Evolutionary conservation across 2,113 vertebrate species (phyloP).

Genomic region (Leptocoma aspasia): DNA sequence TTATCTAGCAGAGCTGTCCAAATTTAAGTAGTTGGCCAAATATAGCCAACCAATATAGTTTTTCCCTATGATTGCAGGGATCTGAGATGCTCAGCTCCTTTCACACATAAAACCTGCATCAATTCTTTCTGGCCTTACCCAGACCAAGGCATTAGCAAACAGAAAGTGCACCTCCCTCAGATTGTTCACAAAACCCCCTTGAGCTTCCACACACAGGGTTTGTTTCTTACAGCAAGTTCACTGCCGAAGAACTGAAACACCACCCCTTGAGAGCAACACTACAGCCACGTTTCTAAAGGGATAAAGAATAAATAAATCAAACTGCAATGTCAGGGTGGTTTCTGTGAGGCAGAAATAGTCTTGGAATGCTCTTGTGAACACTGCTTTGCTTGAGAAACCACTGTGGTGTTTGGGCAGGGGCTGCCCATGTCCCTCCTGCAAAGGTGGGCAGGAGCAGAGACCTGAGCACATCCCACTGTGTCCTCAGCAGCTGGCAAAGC

Average conservation of each 20-base stretch:
- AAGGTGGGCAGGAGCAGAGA: not conserved
- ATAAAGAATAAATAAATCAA: conserved; percentile 1
- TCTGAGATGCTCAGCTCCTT: not conserved
- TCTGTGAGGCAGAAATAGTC: not conserved
- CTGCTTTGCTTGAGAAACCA: not conserved
- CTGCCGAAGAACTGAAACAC: not conserved
- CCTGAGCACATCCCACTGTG: not conserved
- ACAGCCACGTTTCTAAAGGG: not conserved
- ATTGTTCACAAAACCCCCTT: accelerated
- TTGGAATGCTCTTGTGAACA: not conserved
- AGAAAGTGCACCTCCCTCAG: not conserved
- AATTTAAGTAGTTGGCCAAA: not conserved
- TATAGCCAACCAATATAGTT: not conserved
- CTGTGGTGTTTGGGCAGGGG: not conserved
- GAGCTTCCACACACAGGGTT: not conserved
- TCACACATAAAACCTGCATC: not conserved
- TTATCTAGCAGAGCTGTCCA: not conserved
- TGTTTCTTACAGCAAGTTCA: not conserved
- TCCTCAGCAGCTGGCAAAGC: not conserved
- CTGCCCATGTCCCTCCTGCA: not conserved
- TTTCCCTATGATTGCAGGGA: not conserved
- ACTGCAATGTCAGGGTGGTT: not conserved
- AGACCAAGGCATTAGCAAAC: not conserved
- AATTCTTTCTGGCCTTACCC: not conserved
- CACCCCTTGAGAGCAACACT: not conserved